A percentile compares a stretch with the other conserved stretches of the same genome.
These are phyloP conservation scores for Hippocampus abdominalis DNA, from an alignment of 2,113 vertebrate species.

Conservation along the genomic window DNA sequence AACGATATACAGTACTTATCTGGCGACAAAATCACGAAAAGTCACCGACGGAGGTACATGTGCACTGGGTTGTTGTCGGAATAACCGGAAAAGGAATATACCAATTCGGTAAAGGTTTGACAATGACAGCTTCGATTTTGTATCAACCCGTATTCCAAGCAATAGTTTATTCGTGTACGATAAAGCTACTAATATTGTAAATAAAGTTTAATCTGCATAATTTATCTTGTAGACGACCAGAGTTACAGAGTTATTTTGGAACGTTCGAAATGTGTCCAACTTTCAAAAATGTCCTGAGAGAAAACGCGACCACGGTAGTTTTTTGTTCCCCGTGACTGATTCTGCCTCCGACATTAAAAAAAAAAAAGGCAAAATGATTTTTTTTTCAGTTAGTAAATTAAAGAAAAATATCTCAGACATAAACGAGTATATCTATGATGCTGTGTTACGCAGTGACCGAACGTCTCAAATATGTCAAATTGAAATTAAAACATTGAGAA, in stretches of 20 bases:
- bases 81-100: slow-evolving; percentile 52
- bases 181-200: neutral
- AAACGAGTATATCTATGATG: neutral
- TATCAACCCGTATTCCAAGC: neutral
- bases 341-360: too few species aligned
- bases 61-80: slow-evolving; percentile 53
- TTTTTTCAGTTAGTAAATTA: neutral
- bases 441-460: slow-evolving; percentile 13
- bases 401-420: neutral
- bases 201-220: neutral
- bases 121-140: neutral
- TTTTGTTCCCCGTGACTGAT: too few species aligned
- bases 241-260: slow-evolving; percentile 20
- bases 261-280: slow-evolving; percentile 34
- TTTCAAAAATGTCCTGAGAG: slow-evolving; percentile 26
- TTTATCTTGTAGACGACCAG: neutral
- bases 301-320: neutral
- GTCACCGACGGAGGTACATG: slow-evolving; percentile 27
- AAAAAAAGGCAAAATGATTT: too few species aligned
- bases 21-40: neutral
- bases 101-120: slow-evolving; percentile 17
- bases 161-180: neutral
- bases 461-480: slow-evolving; percentile 16
- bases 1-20: neutral
- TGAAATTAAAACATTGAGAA: too few species aligned